These are phyloP conservation scores for Paraescarpia echinospica DNA, from an alignment of 1,140 invertebrate species.

Conservation along the genomic window DNA sequence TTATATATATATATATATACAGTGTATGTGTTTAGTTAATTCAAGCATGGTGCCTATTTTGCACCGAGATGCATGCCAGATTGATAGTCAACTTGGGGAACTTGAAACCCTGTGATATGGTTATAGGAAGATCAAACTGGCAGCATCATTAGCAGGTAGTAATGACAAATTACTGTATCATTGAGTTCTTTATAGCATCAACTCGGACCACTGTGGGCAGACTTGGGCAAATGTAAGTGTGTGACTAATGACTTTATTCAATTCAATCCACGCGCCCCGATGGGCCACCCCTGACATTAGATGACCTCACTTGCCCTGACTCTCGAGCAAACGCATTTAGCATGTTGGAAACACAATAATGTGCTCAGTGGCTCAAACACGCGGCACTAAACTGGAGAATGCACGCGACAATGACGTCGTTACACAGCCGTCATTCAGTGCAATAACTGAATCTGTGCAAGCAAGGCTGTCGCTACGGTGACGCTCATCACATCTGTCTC, in stretches of 20 bases:
- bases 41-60: neutral
- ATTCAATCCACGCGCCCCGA: neutral
- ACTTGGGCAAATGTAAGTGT: neutral
- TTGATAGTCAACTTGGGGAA: neutral
- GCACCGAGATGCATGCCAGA: neutral
- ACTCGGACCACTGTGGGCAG: neutral
- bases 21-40: neutral
- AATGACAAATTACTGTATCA: neutral
- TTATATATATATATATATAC: neutral
- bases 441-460: neutral
- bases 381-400: neutral
- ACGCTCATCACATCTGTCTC: neutral
- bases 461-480: neutral
- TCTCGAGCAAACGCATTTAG: neutral
- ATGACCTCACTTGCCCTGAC: neutral
- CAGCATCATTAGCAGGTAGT: neutral
- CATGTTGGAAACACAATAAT: neutral
- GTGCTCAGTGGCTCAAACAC: neutral
- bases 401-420: neutral
- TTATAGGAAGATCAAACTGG: constrained; percentile 7
- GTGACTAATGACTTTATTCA: neutral
- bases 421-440: neutral
- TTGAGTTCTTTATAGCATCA: neutral
- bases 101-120: neutral
- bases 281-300: neutral